phyloP scores from a whole-genome alignment of 2,113 vertebrate species.

The Ammodramus savannarum region DNA sequence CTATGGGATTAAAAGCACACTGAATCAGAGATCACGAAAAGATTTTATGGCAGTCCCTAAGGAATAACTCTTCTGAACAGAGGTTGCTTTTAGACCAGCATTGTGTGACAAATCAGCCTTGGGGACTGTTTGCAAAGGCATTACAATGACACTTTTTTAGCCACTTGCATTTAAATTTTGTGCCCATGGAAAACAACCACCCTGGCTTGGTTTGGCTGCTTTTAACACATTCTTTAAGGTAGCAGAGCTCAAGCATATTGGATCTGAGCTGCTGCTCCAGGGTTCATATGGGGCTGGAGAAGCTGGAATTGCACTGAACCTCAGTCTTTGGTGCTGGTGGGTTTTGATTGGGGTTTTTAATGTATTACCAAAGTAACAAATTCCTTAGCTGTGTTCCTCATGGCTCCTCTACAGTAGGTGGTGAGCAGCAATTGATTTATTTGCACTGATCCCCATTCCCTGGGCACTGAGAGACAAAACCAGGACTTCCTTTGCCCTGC shows the following conservation, averaged over 20 bases:
- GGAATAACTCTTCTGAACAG: neutral
- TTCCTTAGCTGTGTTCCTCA: rapidly evolving
- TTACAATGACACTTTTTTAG: neutral
- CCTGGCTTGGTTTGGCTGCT: neutral
- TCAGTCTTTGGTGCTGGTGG: neutral
- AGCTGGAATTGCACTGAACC: neutral
- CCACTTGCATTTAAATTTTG: neutral
- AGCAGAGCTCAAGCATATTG: neutral
- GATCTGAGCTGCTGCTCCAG: neutral
- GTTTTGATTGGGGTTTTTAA: neutral
- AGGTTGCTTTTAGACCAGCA: neutral
- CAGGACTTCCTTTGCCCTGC: neutral
- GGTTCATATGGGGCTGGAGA: neutral
- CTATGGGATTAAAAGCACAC: neutral
- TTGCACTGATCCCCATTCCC: neutral
- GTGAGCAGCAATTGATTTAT: neutral
- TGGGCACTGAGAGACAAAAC: neutral
- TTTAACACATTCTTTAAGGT: neutral
- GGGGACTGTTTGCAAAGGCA: neutral
- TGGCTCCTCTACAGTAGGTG: neutral
- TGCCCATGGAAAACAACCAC: neutral
- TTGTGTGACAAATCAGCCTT: neutral
- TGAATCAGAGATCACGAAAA: neutral
- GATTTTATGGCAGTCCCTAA: neutral
- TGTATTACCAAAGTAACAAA: neutral